Evolutionary conservation across 2,888 invertebrate species (phyloP), one percentile per base, ranked within the genome.

Genomic region (Eulithis testata): DNA sequence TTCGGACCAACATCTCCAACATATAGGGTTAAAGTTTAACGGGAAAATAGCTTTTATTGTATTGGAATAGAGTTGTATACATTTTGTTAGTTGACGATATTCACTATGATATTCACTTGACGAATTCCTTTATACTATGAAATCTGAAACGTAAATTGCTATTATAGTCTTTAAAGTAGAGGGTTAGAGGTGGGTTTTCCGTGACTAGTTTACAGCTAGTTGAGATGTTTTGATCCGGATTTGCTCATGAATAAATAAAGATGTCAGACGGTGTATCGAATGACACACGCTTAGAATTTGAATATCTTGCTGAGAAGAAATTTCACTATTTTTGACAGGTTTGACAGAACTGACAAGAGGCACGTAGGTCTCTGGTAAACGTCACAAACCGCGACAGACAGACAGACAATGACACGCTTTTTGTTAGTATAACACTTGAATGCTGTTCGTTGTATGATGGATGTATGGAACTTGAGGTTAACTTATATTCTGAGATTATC

Each of bases 271-370:
- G 76, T 79, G 84, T 89, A 90, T 88, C 88, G 84, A 89, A 89
- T 90, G 91, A 91, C 90, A 91, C 73, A 80, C 79, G 83, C 82
- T 79, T 78, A 75, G 83, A 86, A 87, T 90, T 88, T 83, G 82
- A 82, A 84, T 84, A 85, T 89, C 89, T 85, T 87, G 89, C 88
- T 87, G 91, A 86, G 90, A 87, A 87, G 85, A 87, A 87, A 86
- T 90, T 88, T 89, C 83, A 84, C 87, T 83, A 80, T 84, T 85
- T 82, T 82, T 88, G 90, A 90, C 87, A 85, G 85, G 76, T 83
- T 78, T 82, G 87, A 87, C 84, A 75, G 75, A 74, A 76, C 77
- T 82, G 87, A 87, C 84, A 75, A 75, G 74, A 77, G 78, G 76
- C 79, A 73, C 71, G 77, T 74, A 73, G 73, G 73, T 74, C 73